Evolutionary conservation across 2,113 vertebrate genomes (phyloP).

Genomic region (Perccottus glenii): DNA sequence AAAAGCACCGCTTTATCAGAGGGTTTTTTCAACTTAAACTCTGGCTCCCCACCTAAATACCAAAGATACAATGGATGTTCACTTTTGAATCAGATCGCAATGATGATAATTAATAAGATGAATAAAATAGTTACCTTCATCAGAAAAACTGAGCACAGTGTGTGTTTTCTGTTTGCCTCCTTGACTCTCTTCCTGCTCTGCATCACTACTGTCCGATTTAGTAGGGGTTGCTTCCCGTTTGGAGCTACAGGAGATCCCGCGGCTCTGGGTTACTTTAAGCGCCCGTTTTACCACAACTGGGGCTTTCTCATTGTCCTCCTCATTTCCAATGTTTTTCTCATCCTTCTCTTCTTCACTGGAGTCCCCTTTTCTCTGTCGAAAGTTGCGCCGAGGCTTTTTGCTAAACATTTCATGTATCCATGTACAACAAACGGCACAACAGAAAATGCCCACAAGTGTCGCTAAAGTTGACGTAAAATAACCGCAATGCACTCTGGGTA

Average conservation of each 20-base stretch:
- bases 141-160: slow-evolving; percentile 66
- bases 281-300: slow-evolving; percentile 21
- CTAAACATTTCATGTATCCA: slow-evolving; percentile 70
- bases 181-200: slow-evolving; percentile 33
- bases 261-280: slow-evolving; percentile 36
- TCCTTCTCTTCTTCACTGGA: slow-evolving; percentile 74
- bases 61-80: slow-evolving; percentile 13
- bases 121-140: slow-evolving; percentile 64
- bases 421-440: not conserved
- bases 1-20: slow-evolving; percentile 81
- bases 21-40: slow-evolving; percentile 81
- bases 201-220: slow-evolving; percentile 40
- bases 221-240: slow-evolving; percentile 57
- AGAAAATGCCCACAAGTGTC: slow-evolving; percentile 36
- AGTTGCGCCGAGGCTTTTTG: slow-evolving; percentile 71
- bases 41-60: slow-evolving; percentile 67
- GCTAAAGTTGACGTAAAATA: slow-evolving; percentile 24
- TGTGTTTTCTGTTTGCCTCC: slow-evolving; percentile 35
- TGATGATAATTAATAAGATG: not conserved
- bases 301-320: not conserved
- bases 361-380: slow-evolving; percentile 71
- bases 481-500: slow-evolving; percentile 37
- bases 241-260: slow-evolving; percentile 68
- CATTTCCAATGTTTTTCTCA: slow-evolving; percentile 19
- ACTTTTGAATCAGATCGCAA: not conserved